phyloP scores from a whole-genome alignment of 1,140 invertebrate genomes.

The Orchestia grillus region DNA sequence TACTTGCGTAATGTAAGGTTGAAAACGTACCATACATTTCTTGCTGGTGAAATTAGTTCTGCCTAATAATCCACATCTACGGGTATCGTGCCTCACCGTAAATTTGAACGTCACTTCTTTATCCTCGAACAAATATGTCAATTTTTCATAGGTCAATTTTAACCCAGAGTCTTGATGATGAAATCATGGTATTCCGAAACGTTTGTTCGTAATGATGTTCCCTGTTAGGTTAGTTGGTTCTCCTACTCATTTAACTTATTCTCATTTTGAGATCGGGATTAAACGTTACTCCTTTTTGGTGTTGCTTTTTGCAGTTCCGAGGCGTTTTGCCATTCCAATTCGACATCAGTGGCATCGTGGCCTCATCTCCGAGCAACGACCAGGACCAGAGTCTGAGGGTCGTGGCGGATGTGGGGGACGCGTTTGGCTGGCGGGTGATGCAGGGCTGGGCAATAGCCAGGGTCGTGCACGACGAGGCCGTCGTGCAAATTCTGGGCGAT shows the following conservation, averaged over 20 bases:
- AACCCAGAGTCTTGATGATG: too few species aligned
- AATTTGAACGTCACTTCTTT: neutral
- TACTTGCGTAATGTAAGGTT: neutral
- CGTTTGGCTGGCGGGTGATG: constrained; percentile 82
- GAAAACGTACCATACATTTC: neutral
- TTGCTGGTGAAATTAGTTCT: neutral
- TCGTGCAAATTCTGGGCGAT: constrained; percentile 77
- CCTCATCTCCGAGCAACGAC: constrained; percentile 67
- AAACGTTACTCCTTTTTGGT: neutral
- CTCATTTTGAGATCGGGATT: neutral
- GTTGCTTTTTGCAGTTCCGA: constrained; percentile 68
- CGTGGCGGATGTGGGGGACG: constrained; percentile 69
- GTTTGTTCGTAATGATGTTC: neutral
- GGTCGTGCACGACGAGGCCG: constrained; percentile 87
- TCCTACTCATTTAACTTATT: neutral
- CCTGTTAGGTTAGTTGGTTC: neutral
- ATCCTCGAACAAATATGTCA: too few species aligned
- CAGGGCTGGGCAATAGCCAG: constrained; percentile 89
- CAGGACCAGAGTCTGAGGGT: constrained; percentile 64
- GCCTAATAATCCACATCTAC: too few species aligned
- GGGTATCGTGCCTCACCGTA: neutral
- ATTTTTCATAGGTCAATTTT: too few species aligned
- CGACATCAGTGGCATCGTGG: constrained; percentile 68
- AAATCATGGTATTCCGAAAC: too few species aligned
- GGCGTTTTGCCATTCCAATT: constrained; percentile 69